These are phyloP conservation scores for Vanessa tameamea DNA, from an alignment of 1,140 invertebrate genomes.

Conservation along the genomic window DNA sequence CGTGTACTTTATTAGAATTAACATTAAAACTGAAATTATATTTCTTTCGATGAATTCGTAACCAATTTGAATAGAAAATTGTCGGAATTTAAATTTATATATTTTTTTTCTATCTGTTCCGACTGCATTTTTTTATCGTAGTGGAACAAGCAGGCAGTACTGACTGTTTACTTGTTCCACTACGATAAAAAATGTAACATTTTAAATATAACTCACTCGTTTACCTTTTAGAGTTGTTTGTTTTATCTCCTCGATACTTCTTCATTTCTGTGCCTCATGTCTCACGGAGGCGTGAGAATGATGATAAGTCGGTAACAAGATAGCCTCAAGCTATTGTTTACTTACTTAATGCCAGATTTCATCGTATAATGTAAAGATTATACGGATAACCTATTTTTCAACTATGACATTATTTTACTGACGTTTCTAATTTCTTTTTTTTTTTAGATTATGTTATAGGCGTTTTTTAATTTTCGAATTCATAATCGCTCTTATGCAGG, in stretches of 20 bases:
- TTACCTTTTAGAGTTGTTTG: not conserved
- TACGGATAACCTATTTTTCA: conserved; percentile 1
- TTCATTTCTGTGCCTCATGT: conserved; percentile 29
- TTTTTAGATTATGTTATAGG: too few relatives aligned
- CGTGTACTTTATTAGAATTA: too few relatives aligned
- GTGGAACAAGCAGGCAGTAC: too few relatives aligned
- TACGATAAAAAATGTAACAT: not conserved
- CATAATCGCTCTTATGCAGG: too few relatives aligned
- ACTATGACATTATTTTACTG: not conserved
- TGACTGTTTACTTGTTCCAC: not conserved
- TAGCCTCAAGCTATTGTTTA: conserved; percentile 9
- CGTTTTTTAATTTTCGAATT: too few relatives aligned
- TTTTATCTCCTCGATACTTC: not conserved
- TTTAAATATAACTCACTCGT: conserved; percentile 1
- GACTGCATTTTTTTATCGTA: too few relatives aligned
- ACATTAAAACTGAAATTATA: too few relatives aligned
- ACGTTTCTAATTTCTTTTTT: too few relatives aligned
- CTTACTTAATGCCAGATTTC: not conserved
- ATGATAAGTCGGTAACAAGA: conserved; percentile 36
- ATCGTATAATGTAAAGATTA: not conserved
- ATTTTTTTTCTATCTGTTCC: not conserved
- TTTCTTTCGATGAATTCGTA: too few relatives aligned
- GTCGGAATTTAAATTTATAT: not conserved
- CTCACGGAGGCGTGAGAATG: conserved; percentile 56
- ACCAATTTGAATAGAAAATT: too few relatives aligned